Percentiles rank a stretch among this genome's conserved stretches.
Evolutionary conservation across 2,113 vertebrate species (phyloP).

Genomic region (Rattus rattus): DNA sequence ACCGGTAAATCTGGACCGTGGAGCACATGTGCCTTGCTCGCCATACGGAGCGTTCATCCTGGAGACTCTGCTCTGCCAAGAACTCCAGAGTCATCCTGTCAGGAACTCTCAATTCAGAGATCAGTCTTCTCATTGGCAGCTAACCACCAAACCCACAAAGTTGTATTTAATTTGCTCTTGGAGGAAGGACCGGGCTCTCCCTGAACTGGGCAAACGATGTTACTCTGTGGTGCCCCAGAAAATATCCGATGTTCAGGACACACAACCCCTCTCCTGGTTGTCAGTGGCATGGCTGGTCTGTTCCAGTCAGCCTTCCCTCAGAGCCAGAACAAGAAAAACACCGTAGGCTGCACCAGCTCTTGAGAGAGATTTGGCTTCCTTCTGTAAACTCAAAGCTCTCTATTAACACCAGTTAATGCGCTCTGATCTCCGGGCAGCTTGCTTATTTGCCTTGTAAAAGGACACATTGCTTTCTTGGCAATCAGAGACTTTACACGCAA

Average conservation of each 20-base stretch:
- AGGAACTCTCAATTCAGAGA: slow-evolving; percentile 84
- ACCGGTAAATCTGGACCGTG: neutral
- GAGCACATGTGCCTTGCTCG: slow-evolving; percentile 42
- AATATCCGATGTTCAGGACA: neutral
- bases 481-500: neutral
- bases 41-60: slow-evolving; percentile 79
- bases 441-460: slow-evolving; percentile 24
- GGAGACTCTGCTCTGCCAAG: slow-evolving; percentile 83
- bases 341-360: neutral
- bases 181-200: slow-evolving; percentile 71
- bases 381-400: slow-evolving; percentile 46
- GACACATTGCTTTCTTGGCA: slow-evolving; percentile 19
- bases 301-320: neutral
- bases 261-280: neutral
- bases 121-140: slow-evolving; percentile 83
- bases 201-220: neutral
- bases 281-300: accelerated
- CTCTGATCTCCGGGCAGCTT: slow-evolving; percentile 19
- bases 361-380: slow-evolving; percentile 30
- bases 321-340: slow-evolving; percentile 43
- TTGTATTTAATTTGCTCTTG: slow-evolving; percentile 85
- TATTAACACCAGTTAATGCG: neutral
- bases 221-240: slow-evolving; percentile 60
- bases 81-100: slow-evolving; percentile 85
- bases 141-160: slow-evolving; percentile 84